Conservation (phyloP, 2,888 invertebrate species). For the Andrena dorsata region DNA sequence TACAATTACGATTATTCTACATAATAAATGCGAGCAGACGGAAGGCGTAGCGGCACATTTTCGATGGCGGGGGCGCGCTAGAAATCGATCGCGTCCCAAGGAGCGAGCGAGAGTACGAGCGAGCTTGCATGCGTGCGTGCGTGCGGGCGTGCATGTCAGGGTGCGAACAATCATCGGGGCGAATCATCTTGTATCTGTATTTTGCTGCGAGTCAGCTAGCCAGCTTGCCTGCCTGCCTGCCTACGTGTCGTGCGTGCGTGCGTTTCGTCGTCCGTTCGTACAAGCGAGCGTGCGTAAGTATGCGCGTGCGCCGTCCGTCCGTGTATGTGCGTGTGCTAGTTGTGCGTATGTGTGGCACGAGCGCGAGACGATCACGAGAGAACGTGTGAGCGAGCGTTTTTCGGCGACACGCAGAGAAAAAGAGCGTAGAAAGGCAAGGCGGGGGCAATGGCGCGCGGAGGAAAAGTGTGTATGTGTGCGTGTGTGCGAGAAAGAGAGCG, state of each 20-base stretch:
- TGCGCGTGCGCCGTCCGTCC: conserved; percentile 8
- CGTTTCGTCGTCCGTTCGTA: conserved; percentile 11
- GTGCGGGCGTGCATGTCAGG: conserved; percentile 11
- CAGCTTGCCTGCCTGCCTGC: too few relatives aligned
- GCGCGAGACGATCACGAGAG: not conserved
- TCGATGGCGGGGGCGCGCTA: not conserved
- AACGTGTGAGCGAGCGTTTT: not conserved
- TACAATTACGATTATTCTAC: conserved; percentile 69
- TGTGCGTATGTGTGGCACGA: not conserved
- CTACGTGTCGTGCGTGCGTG: conserved; percentile 9
- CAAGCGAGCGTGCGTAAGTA: conserved; percentile 8
- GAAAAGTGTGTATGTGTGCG: not conserved
- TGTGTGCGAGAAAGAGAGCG: conserved; percentile 25
- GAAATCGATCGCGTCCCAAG: conserved; percentile 9
- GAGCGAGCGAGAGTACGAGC: conserved; percentile 4
- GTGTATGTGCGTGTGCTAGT: not conserved
- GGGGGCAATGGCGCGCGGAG: not conserved
- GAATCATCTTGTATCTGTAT: conserved; percentile 7
- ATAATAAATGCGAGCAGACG: conserved; percentile 53
- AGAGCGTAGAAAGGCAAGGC: not conserved
- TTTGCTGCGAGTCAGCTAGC: too few relatives aligned
- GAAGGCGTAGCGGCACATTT: conserved; percentile 15
- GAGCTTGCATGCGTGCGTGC: conserved; percentile 13
- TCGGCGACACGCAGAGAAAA: not conserved
- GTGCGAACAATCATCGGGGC: conserved; percentile 1